These are phyloP conservation scores for Syrmaticus mikado DNA, from an alignment of 2,113 vertebrate genomes.

Conservation along the genomic window DNA sequence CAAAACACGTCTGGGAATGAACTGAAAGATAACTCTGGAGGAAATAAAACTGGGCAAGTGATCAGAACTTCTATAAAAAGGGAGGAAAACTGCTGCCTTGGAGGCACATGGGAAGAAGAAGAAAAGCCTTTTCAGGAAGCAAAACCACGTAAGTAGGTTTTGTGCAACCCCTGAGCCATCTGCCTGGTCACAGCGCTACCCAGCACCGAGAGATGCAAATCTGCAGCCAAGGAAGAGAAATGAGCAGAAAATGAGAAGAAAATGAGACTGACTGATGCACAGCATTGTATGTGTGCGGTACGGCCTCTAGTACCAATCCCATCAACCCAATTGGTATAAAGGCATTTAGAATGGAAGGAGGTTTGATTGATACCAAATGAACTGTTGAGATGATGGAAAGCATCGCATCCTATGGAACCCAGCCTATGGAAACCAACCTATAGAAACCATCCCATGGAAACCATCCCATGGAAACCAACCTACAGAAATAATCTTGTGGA, in stretches of 20 bases:
- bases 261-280: neutral
- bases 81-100: neutral
- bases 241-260: neutral
- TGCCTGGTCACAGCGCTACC: neutral
- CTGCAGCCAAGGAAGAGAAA: neutral
- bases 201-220: neutral
- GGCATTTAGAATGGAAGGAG: neutral
- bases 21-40: neutral
- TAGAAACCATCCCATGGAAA: too few species aligned
- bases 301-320: neutral
- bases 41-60: constrained; percentile 29
- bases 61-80: neutral
- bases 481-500: too few species aligned
- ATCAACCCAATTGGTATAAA: neutral
- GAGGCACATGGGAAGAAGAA: neutral
- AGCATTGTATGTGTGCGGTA: neutral
- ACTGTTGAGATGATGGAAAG: neutral
- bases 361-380: neutral
- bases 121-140: constrained; percentile 9
- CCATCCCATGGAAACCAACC: too few species aligned
- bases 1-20: neutral
- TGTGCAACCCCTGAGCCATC: neutral
- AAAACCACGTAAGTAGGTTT: neutral
- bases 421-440: too few species aligned
- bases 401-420: neutral